Evolutionary conservation across 2,888 invertebrate genomes (phyloP).

Genomic region (Heliconius ethilla): DNA sequence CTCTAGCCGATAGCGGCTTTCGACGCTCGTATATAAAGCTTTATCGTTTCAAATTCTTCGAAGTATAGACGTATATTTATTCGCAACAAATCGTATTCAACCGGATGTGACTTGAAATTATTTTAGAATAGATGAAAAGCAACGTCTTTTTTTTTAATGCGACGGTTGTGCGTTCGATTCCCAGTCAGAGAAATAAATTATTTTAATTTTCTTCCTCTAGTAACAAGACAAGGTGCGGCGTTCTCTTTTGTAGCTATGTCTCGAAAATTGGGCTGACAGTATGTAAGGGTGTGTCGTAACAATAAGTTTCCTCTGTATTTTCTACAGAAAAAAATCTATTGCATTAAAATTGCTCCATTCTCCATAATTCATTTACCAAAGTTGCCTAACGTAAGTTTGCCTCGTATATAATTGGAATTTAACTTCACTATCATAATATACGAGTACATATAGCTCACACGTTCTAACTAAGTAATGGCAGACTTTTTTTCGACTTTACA

Average conservation of each 20-base stretch:
- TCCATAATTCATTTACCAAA: no score
- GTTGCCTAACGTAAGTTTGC: no score
- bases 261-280: no score
- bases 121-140: not conserved
- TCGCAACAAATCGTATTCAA: slow-evolving; percentile 21
- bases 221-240: no score
- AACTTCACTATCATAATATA: not conserved
- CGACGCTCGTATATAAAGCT: slow-evolving; percentile 53
- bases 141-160: not conserved
- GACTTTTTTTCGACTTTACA: not conserved
- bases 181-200: not conserved
- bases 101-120: not conserved
- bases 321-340: not conserved
- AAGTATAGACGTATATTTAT: slow-evolving; percentile 36
- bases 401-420: not conserved
- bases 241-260: no score
- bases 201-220: not conserved
- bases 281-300: no score
- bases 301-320: not conserved
- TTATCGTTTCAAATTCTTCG: slow-evolving; percentile 46
- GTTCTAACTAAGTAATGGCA: not conserved
- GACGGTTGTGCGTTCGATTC: not conserved
- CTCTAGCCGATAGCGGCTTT: slow-evolving; percentile 65
- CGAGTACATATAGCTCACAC: not conserved
- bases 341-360: not conserved